Evolutionary conservation across 2,888 invertebrate species (phyloP).

Genomic region (Neoascia interrupta): DNA sequence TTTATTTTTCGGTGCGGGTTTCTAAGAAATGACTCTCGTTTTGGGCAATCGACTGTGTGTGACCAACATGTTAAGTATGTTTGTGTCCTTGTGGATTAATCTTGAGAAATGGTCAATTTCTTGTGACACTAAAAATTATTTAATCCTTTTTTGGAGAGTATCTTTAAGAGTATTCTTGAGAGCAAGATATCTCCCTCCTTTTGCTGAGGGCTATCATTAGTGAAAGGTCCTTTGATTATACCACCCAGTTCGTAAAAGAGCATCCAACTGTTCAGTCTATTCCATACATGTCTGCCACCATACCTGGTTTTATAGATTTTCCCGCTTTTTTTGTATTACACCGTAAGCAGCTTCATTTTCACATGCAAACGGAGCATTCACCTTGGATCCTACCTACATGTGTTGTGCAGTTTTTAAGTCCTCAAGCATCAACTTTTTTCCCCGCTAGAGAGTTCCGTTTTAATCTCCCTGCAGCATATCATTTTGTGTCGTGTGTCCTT

Average conservation of each 20-base stretch:
- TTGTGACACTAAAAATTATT: slow-evolving; percentile 11
- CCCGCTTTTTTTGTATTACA: slow-evolving; percentile 1
- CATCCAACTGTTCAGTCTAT: not conserved
- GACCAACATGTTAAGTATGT: slow-evolving; percentile 5
- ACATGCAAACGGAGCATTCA: slow-evolving; percentile 65
- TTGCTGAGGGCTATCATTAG: slow-evolving; percentile 38
- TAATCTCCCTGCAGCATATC: slow-evolving; percentile 62
- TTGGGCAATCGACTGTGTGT: slow-evolving; percentile 39
- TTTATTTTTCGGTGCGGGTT: not conserved
- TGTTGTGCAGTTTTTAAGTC: slow-evolving; percentile 27
- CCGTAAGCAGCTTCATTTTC: slow-evolving; percentile 58
- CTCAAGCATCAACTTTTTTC: slow-evolving; percentile 52
- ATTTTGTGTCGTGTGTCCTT: slow-evolving; percentile 65
- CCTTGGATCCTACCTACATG: slow-evolving; percentile 30
- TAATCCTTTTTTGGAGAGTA: slow-evolving; percentile 45
- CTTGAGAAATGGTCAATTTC: slow-evolving; percentile 46
- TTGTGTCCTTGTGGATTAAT: slow-evolving; percentile 40
- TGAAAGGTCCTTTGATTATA: slow-evolving; percentile 40
- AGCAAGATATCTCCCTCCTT: too few relatives aligned
- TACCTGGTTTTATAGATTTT: slow-evolving; percentile 7
- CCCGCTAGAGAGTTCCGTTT: slow-evolving; percentile 13
- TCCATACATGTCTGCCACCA: not conserved
- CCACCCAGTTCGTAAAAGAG: too few relatives aligned
- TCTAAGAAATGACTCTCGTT: slow-evolving; percentile 10
- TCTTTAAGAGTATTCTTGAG: slow-evolving; percentile 4